A percentile compares a stretch with the other conserved stretches of the same genome.
Evolutionary conservation across 2,113 vertebrate genomes (phyloP).

Genomic region (Prunella himalayana): DNA sequence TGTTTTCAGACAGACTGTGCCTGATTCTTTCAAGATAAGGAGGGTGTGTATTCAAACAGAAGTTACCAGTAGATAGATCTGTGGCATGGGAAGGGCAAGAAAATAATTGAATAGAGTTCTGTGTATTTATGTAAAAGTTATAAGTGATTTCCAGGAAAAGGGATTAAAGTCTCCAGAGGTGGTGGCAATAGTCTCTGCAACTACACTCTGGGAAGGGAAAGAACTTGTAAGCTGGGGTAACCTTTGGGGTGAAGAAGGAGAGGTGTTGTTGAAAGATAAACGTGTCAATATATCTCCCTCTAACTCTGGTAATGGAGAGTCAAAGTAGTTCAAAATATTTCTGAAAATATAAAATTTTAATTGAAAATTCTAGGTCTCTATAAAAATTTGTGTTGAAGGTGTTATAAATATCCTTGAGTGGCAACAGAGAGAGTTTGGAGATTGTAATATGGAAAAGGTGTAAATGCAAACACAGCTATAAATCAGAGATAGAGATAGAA

Average conservation of each 20-base stretch:
- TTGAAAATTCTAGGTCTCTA: not conserved
- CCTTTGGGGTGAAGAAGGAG: not conserved
- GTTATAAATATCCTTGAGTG: not conserved
- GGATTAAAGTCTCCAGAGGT: not conserved
- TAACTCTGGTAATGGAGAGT: not conserved
- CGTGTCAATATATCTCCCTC: fast-evolving
- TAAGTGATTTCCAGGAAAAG: not conserved
- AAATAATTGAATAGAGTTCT: not conserved
- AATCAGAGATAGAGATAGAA: not conserved
- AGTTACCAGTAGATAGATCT: not conserved
- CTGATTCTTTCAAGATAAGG: constrained; percentile 24
- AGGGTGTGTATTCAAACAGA: not conserved
- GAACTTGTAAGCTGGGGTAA: not conserved
- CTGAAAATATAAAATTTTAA: not conserved
- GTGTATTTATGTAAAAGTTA: not conserved
- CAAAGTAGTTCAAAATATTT: not conserved
- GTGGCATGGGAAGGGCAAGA: not conserved
- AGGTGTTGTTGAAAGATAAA: not conserved
- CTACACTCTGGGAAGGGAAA: not conserved
- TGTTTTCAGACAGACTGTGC: constrained; percentile 5
- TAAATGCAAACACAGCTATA: not conserved
- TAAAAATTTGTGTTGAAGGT: not conserved
- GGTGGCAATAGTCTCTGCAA: not conserved
- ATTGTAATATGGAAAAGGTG: not conserved
- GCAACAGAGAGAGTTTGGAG: not conserved